A percentile compares a stretch with the other conserved stretches of the same genome.
Evolutionary conservation across 2,888 invertebrate species (phyloP).

Genomic region (Trissoscelio sp.): DNA sequence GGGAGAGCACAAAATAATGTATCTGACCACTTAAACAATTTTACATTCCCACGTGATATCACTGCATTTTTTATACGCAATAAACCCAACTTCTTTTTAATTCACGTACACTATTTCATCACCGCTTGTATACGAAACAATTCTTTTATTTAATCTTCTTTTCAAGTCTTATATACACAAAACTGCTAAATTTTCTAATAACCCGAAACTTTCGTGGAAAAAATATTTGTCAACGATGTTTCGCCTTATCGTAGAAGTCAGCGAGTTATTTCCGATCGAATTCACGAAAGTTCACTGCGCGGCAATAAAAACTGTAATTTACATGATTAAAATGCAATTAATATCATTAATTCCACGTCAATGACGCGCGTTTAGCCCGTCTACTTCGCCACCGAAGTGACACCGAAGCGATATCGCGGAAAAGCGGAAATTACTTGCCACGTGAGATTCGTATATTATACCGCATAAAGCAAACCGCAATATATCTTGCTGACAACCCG

Average conservation of each 20-base stretch:
- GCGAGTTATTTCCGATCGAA: too few species aligned
- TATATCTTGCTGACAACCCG: slow-evolving; percentile 56
- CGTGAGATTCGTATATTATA: slow-evolving; percentile 60
- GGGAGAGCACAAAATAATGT: slow-evolving; percentile 10
- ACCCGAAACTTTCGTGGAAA: too few species aligned
- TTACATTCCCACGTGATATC: slow-evolving; percentile 1
- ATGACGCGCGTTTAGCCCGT: slow-evolving; percentile 34
- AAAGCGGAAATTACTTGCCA: slow-evolving; percentile 66
- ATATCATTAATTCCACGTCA: slow-evolving; percentile 49
- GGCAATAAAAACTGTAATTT: slow-evolving; percentile 24
- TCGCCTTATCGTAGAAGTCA: too few species aligned
- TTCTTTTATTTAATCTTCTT: neutral
- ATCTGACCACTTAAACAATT: slow-evolving; percentile 10
- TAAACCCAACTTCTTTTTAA: slow-evolving; percentile 9
- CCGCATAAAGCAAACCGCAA: slow-evolving; percentile 55
- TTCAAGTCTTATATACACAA: too few species aligned
- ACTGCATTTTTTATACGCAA: slow-evolving; percentile 6
- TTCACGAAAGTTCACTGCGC: neutral
- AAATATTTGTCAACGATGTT: too few species aligned
- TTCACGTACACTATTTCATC: neutral
- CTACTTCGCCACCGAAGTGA: slow-evolving; percentile 27
- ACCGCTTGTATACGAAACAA: neutral
- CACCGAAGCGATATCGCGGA: slow-evolving; percentile 49
- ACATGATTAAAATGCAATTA: slow-evolving; percentile 50
- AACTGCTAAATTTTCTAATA: too few species aligned